Evolutionary conservation across 2,113 vertebrate species (phyloP), one percentile per base, ranked within the genome.

Genomic region (Cricetomys ansorgei): DNA sequence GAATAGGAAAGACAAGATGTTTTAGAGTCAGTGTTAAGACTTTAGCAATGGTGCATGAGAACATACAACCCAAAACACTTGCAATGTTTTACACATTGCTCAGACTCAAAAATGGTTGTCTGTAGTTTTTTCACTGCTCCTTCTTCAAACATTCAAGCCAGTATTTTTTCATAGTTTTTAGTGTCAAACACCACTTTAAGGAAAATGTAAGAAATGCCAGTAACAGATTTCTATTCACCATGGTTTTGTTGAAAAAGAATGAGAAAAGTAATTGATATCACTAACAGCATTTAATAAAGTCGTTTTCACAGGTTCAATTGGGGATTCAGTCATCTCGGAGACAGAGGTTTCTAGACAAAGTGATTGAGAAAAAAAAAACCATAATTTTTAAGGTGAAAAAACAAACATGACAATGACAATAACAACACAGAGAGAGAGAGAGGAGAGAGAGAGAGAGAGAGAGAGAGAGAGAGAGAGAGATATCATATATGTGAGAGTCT

Each of bases 161-260:
- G 5, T 88, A 34, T 31, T 81, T 90, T 69, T 40, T 37, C 70
- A 77, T 9, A 19, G 86, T 86, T 88, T 83, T 83, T 65, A 69
- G 3, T 83, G 88, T 91, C 55, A 86, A 87, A 85, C 15, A 45
- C 87, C 85, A 34, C 88, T 94, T 95, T 93, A 80, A 92, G 67
- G 48, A 57, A 62, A 95, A 72, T 11, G 64, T 31, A 62, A 43
- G 64, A 76, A 89, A 91, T 87, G n/a, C 12, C 85, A 89, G 43
- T 53, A 88, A 88, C 86, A 64, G 23, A 92, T 87, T 81, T 73
- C 12, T n/a, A 31, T 6, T 83, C 55, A 88, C 79, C 65, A 67
- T 19, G 79, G 0, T 43, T 93, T 90, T 57, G 23, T 79, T n/a
- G 2, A 37, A 95, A 87, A 15, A 45, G 50, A 45, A 80, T 64